Conservation (phyloP, 2,797 vertebrate genomes). For the Hozukius guyotensis region DNA sequence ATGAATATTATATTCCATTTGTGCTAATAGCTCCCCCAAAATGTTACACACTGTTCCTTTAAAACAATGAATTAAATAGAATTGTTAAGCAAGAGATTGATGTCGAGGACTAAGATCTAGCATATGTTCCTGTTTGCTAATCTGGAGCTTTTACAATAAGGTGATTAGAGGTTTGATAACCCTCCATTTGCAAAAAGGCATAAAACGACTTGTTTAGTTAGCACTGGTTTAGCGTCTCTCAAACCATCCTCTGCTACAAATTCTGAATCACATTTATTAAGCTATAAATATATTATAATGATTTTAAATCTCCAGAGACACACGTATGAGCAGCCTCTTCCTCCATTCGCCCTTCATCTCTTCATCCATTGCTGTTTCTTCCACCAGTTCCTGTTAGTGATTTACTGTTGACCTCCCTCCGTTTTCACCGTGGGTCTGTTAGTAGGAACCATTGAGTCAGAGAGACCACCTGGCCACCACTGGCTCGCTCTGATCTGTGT, state of each 20-base stretch:
- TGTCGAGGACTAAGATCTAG: conserved; percentile 48
- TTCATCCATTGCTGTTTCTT: neutral
- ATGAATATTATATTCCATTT: neutral
- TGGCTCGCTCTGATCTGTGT: conserved; percentile 48
- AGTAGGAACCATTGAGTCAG: conserved; percentile 24
- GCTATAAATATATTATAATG: neutral
- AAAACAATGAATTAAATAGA: neutral
- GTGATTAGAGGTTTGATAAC: conserved; percentile 71
- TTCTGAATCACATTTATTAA: neutral
- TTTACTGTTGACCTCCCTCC: neutral
- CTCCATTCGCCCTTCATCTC: neutral
- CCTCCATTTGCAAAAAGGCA: conserved; percentile 45
- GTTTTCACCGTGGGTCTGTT: neutral
- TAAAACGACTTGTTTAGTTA: conserved; percentile 32
- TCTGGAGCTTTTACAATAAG: conserved; percentile 75
- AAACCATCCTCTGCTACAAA: neutral
- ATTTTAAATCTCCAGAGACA: neutral
- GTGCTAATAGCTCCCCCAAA: neutral
- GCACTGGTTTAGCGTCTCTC: conserved; percentile 5
- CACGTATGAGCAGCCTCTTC: neutral
- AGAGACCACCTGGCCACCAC: conserved; percentile 62
- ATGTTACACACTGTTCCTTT: neutral
- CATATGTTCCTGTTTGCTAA: conserved; percentile 71
- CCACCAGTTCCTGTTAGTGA: neutral
- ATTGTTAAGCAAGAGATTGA: neutral